Evolutionary conservation across 2,797 vertebrate genomes (phyloP), one percentile per base, ranked within the genome.

Genomic region (Diplodus sargus): DNA sequence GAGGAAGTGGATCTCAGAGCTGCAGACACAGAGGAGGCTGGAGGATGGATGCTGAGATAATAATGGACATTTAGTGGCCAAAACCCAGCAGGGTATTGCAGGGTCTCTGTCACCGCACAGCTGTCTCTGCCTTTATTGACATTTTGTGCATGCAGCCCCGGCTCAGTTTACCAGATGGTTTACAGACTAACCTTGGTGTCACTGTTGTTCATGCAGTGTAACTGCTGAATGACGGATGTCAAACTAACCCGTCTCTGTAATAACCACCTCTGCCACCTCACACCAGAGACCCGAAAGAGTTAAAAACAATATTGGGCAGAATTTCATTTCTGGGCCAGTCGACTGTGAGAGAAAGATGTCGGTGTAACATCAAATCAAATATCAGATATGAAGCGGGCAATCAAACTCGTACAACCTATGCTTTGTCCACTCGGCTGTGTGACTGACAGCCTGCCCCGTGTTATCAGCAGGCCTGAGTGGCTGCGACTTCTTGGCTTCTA

Each of bases 381-480:
- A 71, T 73, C 76, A 48, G 70, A 84, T 71, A 87, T 85, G 63
- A 63, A 65, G 51, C 76, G 47, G 74, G 72, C 70, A 83, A 87
- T 91, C 74, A 75, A 77, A 85, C 74, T 1, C 22, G 58, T 45
- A 74, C 81, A 89, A 88, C 82, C 84, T 47, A 65, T 28, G 28
- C 75, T 82, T 84, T 85, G 88, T 91, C 82, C 75, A 81, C 70
- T 84, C 51, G 18, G 18, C 52, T 74, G 69, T 84, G 53, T 69
- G 84, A 81, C 78, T 85, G 87, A 78, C 85, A 85, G 79, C 16
- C 62, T 73, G 65, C 66, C 28, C 72, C 1, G 17, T 69, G 72
- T 91, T 94, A 93, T 92, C 90, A 88, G 76, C 82, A 53, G 81
- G 81, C 78, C 60, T 45, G 79, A 85, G 75, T 78, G 76, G 62